These are phyloP conservation scores for Rynchops niger DNA, from an alignment of 2,113 vertebrate species.

Conservation along the genomic window DNA sequence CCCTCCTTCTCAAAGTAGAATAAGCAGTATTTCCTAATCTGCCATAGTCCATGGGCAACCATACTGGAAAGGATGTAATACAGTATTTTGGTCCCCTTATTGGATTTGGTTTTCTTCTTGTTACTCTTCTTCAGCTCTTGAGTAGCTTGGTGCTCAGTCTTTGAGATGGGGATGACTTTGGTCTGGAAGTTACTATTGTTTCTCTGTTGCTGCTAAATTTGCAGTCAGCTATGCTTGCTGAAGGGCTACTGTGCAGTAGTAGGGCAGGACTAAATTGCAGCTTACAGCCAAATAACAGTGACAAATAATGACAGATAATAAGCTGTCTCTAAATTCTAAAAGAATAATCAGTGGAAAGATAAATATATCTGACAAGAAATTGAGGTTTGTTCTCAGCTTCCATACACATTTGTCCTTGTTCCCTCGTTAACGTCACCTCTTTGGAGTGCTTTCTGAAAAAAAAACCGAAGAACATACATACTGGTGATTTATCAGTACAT, in stretches of 20 bases:
- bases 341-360: neutral
- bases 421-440: neutral
- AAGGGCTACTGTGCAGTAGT: neutral
- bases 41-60: neutral
- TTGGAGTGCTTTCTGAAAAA: neutral
- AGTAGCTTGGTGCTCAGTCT: neutral
- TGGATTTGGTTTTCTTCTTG: neutral
- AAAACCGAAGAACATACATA: neutral
- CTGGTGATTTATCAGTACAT: neutral
- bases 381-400: neutral
- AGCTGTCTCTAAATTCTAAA: neutral
- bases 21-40: neutral
- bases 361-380: neutral
- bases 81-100: neutral
- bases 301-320: neutral
- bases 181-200: neutral
- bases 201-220: neutral
- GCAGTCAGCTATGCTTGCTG: neutral
- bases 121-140: neutral
- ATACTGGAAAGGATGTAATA: neutral
- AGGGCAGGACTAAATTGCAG: neutral
- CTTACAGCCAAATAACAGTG: neutral
- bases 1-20: neutral
- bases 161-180: neutral
- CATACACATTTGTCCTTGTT: neutral